Base-by-base conservation (phyloP, 2,888 invertebrate species). In the Platycheirus rosarum region DNA sequence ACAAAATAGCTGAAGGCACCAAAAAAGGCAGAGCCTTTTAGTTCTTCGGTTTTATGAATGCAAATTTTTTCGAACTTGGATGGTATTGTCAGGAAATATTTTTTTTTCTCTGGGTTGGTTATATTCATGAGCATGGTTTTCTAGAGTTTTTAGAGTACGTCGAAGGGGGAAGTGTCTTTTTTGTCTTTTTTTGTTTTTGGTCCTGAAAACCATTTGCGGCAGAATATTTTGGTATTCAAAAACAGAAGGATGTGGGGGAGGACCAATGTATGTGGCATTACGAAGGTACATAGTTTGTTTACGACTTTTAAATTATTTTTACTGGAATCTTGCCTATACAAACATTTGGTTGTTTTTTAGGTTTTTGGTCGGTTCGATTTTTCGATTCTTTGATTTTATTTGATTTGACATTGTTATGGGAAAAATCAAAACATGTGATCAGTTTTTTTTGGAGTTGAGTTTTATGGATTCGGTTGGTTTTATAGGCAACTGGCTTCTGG, bases 41-140 rank as follows among this genome's bases (percentile, higher is more conserved):
- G 76, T 80, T 70, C 76, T 70, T 70, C 60, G 60, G 76, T 80
- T 80, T 80, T 76, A 80, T 80, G 80, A 80, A 76, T 80, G 76
- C 80, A 80, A 76, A 80, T 80, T 60, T 76, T 32, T 51, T 66
- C 70, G 51, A 80, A 80, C 70, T 80, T 76, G 46, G 76, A 80
- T 53, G 51, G 37, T 62, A 53, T 76, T 57, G 44, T 63, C 63
- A 57, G 75, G 48, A 70, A n/a, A n/a, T 57, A 65, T 70, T 70
- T 75, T 66, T 46, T 37, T 18, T 37, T 14, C 26, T 14, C 6
- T 2, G 2, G 14, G 8, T 14, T 16, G 5, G n/a, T n/a, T 23
- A 40, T 68, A 75, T 65, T 63, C 63, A 42, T 53, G 60, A 68
- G 26, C 14, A 37, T 46, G 55, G 40, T 11, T n/a, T 53, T 7